Percentiles rank a stretch among this genome's conserved stretches.
phyloP scores from a whole-genome alignment of 2,797 vertebrate genomes.

The Anomalospiza imberbis region DNA sequence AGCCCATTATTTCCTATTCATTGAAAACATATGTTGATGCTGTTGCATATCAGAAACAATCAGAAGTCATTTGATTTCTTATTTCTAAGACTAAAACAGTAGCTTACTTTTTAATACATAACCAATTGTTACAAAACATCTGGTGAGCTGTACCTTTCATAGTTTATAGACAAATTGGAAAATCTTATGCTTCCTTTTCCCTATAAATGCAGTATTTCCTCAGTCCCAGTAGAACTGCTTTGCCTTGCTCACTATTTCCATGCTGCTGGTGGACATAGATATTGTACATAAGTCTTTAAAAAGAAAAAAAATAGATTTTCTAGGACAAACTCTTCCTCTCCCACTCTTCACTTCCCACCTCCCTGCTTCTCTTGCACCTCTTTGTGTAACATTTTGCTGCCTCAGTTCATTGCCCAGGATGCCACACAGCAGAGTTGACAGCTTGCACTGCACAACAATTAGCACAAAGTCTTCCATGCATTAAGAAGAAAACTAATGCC shows the following conservation, averaged over 20 bases:
- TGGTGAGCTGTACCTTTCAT: slow-evolving; percentile 68
- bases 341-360: not conserved
- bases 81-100: slow-evolving; percentile 73
- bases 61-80: slow-evolving; percentile 69
- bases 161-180: slow-evolving; percentile 75
- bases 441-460: not conserved
- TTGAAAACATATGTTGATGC: slow-evolving; percentile 69
- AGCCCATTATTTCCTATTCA: slow-evolving; percentile 56
- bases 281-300: slow-evolving; percentile 13
- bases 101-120: slow-evolving; percentile 70
- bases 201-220: slow-evolving; percentile 56
- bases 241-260: slow-evolving; percentile 69
- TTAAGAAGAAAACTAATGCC: not conserved
- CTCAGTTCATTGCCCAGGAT: not conserved
- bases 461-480: not conserved
- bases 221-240: slow-evolving; percentile 48
- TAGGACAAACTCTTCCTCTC: not conserved
- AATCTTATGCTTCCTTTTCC: slow-evolving; percentile 70
- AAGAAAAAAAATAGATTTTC: slow-evolving; percentile 39
- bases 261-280: slow-evolving; percentile 24
- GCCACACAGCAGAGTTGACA: fast-evolving
- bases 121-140: slow-evolving; percentile 75
- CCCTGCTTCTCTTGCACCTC: not conserved
- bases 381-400: not conserved
- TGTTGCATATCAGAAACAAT: slow-evolving; percentile 69